A percentile compares a stretch with the other conserved stretches of the same genome.
Evolutionary conservation across 2,113 vertebrate genomes (phyloP).

Genomic region (Amazona vittata): DNA sequence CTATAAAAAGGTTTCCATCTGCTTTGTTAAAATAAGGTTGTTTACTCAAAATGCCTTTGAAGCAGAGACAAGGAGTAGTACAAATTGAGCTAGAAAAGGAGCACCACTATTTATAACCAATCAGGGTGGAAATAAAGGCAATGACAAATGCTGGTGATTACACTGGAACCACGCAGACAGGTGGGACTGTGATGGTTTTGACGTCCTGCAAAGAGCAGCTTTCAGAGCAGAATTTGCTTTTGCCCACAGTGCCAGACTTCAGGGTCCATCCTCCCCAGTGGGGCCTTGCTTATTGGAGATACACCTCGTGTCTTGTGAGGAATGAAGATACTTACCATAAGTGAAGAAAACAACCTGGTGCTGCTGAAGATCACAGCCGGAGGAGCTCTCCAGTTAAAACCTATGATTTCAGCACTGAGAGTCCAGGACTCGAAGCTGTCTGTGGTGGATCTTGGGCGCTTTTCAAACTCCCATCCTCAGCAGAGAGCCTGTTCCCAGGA

Average conservation of each 20-base stretch:
- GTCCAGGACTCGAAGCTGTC: neutral
- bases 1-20: slow-evolving; percentile 71
- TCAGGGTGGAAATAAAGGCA: neutral
- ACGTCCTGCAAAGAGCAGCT: neutral
- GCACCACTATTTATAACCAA: neutral
- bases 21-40: slow-evolving; percentile 62
- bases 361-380: neutral
- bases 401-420: neutral
- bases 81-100: neutral
- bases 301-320: neutral
- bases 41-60: slow-evolving; percentile 47
- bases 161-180: neutral
- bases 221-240: neutral
- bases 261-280: neutral
- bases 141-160: neutral
- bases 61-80: slow-evolving; percentile 3
- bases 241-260: neutral
- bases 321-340: neutral
- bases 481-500: neutral
- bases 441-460: rapidly evolving
- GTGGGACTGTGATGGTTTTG: neutral
- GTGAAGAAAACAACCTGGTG: neutral
- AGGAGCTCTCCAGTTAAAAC: neutral
- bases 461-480: neutral
- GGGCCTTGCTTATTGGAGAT: neutral